Evolutionary conservation across 2,888 invertebrate genomes (phyloP).

Genomic region (Thelaira solivaga): DNA sequence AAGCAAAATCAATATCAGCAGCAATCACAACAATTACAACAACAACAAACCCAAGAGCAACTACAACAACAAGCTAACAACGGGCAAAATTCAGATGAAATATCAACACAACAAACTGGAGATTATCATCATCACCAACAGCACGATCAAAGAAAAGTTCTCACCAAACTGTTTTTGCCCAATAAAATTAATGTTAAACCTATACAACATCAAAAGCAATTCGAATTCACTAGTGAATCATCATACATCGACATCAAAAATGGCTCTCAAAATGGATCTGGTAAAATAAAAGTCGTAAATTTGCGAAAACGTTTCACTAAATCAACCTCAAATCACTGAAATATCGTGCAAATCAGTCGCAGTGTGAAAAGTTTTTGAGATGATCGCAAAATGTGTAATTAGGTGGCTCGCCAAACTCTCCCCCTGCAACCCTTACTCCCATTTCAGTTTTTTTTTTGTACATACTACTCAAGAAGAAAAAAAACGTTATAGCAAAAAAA

Average conservation of each 20-base stretch:
- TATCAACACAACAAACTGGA: constrained; percentile 4
- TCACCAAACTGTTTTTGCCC: constrained; percentile 41
- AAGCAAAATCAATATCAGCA: constrained; percentile 23
- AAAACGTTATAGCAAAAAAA: too few relatives aligned
- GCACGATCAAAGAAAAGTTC: constrained; percentile 43
- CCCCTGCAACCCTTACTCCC: too few relatives aligned
- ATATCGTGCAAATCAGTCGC: neutral
- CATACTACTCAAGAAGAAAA: too few relatives aligned
- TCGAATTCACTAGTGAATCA: constrained; percentile 6
- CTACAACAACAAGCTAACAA: neutral
- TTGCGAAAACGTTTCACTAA: constrained; percentile 30
- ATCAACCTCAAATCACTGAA: constrained; percentile 23
- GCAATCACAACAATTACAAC: neutral
- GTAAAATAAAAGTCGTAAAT: constrained; percentile 32
- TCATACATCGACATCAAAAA: constrained; percentile 7
- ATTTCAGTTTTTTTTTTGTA: too few relatives aligned
- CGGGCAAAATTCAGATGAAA: neutral
- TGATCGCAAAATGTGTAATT: too few relatives aligned
- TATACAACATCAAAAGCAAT: constrained; percentile 25
- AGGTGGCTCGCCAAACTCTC: too few relatives aligned
- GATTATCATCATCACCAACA: constrained; percentile 41
- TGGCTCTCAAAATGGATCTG: constrained; percentile 4
- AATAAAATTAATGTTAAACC: constrained; percentile 44
- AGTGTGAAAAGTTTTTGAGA: too few relatives aligned
- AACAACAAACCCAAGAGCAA: neutral